phyloP scores from a whole-genome alignment of 2,888 invertebrate genomes.

The Archips xylosteana region DNA sequence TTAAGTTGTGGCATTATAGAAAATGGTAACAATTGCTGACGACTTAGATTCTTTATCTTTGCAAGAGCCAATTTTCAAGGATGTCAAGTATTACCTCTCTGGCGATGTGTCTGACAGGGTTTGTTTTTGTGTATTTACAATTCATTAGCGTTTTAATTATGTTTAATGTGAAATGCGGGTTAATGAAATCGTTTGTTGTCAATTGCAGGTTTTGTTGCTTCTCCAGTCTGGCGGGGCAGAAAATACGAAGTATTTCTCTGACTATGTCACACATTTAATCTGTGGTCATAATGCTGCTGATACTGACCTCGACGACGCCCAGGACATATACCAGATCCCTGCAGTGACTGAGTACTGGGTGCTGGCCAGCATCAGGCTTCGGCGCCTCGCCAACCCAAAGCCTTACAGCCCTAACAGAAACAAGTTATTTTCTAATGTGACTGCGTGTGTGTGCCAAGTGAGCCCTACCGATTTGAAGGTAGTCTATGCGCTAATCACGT shows the following conservation, averaged over 20 bases:
- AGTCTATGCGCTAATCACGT: conserved; percentile 94
- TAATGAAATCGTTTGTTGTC: conserved; percentile 46
- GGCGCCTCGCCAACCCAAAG: conserved; percentile 88
- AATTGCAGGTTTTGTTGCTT: conserved; percentile 89
- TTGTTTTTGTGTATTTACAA: conserved; percentile 67
- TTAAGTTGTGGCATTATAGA: conserved; percentile 58
- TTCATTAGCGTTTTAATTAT: conserved; percentile 50
- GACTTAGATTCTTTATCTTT: conserved; percentile 82
- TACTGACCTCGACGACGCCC: conserved; percentile 94
- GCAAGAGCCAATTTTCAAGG: conserved; percentile 90
- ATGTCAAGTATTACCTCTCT: conserved; percentile 93
- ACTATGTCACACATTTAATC: conserved; percentile 96
- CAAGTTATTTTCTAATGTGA: conserved; percentile 91
- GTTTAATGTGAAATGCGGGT: conserved; percentile 4
- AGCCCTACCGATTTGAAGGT: conserved; percentile 89
- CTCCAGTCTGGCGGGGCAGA: conserved; percentile 95
- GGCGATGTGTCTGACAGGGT: conserved; percentile 92
- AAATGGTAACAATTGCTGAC: conserved; percentile 84
- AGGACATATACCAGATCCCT: conserved; percentile 97
- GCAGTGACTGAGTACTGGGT: conserved; percentile 96
- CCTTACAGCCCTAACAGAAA: conserved; percentile 89
- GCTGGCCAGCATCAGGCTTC: conserved; percentile 86
- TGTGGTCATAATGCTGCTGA: conserved; percentile 94
- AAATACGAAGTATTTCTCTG: conserved; percentile 94
- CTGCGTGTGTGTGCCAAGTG: conserved; percentile 92